A percentile compares a stretch with the other conserved stretches of the same genome.
Conservation (phyloP, 2,888 invertebrate genomes). For the Mimas tiliae region DNA sequence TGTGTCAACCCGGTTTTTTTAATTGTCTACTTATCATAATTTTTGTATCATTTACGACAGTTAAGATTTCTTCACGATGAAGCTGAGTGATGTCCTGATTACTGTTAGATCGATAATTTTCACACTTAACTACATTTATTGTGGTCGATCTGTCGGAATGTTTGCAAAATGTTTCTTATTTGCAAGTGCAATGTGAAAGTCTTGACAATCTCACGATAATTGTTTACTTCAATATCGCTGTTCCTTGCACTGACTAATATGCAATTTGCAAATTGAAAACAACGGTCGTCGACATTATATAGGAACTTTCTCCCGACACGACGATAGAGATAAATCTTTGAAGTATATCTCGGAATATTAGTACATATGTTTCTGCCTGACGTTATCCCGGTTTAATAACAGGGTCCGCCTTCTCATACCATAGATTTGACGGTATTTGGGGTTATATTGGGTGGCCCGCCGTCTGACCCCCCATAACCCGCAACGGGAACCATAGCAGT, state of each 20-base stretch:
- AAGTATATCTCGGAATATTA: background rate
- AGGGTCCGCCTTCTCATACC: too few species aligned
- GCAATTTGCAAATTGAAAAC: constrained; percentile 15
- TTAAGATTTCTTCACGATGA: background rate
- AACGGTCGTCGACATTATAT: constrained; percentile 17
- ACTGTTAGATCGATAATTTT: background rate
- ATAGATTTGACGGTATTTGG: too few species aligned
- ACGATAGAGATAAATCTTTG: background rate
- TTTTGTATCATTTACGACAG: background rate
- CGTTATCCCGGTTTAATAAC: too few species aligned
- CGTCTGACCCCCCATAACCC: too few species aligned
- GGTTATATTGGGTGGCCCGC: too few species aligned
- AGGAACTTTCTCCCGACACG: constrained; percentile 17
- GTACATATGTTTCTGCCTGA: too few species aligned
- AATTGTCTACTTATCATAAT: background rate
- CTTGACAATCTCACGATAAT: background rate
- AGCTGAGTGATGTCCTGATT: background rate
- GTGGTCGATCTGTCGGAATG: background rate
- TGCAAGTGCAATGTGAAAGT: constrained; percentile 10
- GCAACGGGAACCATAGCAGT: too few species aligned
- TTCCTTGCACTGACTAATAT: background rate
- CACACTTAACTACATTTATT: background rate
- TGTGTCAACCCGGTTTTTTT: background rate
- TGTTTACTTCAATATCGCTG: constrained; percentile 1
- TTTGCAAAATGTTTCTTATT: background rate